phyloP scores from a whole-genome alignment of 2,113 vertebrate genomes.

The Ranitomeya imitator region DNA sequence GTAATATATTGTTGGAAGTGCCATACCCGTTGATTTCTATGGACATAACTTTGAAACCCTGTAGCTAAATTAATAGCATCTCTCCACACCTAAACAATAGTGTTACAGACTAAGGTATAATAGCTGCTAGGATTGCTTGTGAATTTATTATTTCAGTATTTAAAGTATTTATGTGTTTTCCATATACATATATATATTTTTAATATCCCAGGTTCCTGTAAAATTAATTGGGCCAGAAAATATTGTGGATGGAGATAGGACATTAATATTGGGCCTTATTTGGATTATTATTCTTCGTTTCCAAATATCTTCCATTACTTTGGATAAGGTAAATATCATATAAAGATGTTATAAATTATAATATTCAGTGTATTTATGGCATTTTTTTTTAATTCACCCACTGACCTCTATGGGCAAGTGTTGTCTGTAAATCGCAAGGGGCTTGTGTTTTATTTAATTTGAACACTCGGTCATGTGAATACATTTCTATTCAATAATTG shows the following conservation, averaged over 20 bases:
- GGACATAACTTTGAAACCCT: too few relatives aligned
- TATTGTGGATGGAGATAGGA: conserved; percentile 88
- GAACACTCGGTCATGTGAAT: too few relatives aligned
- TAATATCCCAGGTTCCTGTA: conserved; percentile 76
- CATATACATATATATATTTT: background rate
- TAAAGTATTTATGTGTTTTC: background rate
- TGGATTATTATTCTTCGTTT: conserved; percentile 95
- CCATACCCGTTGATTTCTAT: too few relatives aligned
- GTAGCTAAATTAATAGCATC: too few relatives aligned
- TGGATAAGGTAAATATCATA: conserved; percentile 78
- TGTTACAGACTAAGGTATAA: background rate
- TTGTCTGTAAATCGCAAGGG: too few relatives aligned
- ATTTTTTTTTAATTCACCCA: too few relatives aligned
- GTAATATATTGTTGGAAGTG: too few relatives aligned
- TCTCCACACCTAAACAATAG: too few relatives aligned
- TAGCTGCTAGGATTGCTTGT: background rate
- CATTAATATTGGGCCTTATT: conserved; percentile 86
- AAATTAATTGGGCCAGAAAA: conserved; percentile 93
- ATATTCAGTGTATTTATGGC: too few relatives aligned
- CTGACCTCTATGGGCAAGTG: too few relatives aligned
- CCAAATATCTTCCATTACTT: conserved; percentile 84
- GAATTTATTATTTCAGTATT: background rate
- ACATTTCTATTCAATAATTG: too few relatives aligned
- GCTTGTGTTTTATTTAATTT: too few relatives aligned
- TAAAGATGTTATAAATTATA: background rate